phyloP scores from a whole-genome alignment of 2,797 vertebrate genomes.

The Nyctibius grandis region DNA sequence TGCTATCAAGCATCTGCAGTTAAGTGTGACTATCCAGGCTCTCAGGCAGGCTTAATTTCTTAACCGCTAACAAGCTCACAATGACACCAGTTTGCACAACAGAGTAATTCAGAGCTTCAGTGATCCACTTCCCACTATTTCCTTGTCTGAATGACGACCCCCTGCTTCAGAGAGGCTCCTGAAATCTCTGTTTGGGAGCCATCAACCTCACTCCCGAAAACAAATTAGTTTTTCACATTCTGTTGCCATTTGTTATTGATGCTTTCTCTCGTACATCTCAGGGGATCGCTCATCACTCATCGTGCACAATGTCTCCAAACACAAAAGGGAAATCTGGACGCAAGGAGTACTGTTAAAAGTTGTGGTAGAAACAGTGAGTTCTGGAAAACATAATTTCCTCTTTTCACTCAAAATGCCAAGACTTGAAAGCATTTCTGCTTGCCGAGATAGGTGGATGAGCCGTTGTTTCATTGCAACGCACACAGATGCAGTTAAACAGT shows the following conservation, averaged over 20 bases:
- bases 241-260: conserved; percentile 21
- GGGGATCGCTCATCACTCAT: not conserved
- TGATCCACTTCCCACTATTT: not conserved
- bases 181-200: conserved; percentile 3
- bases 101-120: not conserved
- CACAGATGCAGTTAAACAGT: conserved; percentile 64
- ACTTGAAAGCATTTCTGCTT: conserved; percentile 48
- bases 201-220: not conserved
- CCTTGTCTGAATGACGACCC: not conserved
- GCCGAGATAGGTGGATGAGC: conserved; percentile 40
- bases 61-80: not conserved
- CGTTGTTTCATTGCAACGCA: conserved; percentile 42
- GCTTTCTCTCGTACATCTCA: not conserved
- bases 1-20: not conserved
- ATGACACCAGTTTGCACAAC: not conserved
- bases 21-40: not conserved
- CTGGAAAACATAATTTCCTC: conserved; percentile 43
- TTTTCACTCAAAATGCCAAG: conserved; percentile 18
- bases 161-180: not conserved
- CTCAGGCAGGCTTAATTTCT: not conserved
- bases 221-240: not conserved
- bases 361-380: conserved; percentile 11
- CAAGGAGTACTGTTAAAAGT: conserved; percentile 11
- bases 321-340: conserved; percentile 34
- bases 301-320: conserved; percentile 16